These are phyloP conservation scores for Salvelinus sp. DNA, from an alignment of 2,113 vertebrate genomes.

Conservation along the genomic window DNA sequence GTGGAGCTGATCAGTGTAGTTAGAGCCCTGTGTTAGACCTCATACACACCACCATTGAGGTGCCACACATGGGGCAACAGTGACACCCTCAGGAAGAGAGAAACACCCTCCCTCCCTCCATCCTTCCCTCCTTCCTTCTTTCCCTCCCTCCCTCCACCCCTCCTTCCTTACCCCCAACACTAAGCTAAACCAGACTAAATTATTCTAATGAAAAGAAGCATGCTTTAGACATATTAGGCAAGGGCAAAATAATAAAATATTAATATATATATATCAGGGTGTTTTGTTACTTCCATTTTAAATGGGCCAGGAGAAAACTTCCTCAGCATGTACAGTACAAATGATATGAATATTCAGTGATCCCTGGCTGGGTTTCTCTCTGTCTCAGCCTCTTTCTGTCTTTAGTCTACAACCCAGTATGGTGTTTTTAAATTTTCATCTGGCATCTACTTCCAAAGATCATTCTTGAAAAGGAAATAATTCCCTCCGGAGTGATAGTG, in stretches of 20 bases:
- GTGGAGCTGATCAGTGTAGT: not conserved
- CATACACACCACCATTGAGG: not conserved
- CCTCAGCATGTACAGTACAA: slow-evolving; percentile 42
- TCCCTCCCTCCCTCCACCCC: not conserved
- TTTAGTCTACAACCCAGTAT: slow-evolving; percentile 26
- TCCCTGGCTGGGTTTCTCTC: slow-evolving; percentile 14
- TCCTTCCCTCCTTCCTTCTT: not conserved
- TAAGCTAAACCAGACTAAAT: slow-evolving; percentile 20
- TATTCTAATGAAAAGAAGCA: slow-evolving; percentile 53
- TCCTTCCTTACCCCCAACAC: slow-evolving; percentile 32
- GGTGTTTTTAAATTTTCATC: slow-evolving; percentile 17
- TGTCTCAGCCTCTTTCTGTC: not conserved
- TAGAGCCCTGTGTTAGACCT: not conserved
- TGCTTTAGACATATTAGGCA: slow-evolving; percentile 47
- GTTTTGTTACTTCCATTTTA: slow-evolving; percentile 42
- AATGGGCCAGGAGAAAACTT: slow-evolving; percentile 56
- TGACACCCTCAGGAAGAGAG: slow-evolving; percentile 72
- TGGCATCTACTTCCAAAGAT: slow-evolving; percentile 11
- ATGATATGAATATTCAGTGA: slow-evolving; percentile 35
- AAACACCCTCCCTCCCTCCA: not conserved
- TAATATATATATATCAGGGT: slow-evolving; percentile 30
- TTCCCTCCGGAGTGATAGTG: slow-evolving; percentile 24
- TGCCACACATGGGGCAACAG: slow-evolving; percentile 68
- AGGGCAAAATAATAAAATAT: slow-evolving; percentile 61
- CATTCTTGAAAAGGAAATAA: slow-evolving; percentile 15